Base-by-base conservation (phyloP, 1,140 invertebrate genomes). In the Bombus picipes region DNA sequence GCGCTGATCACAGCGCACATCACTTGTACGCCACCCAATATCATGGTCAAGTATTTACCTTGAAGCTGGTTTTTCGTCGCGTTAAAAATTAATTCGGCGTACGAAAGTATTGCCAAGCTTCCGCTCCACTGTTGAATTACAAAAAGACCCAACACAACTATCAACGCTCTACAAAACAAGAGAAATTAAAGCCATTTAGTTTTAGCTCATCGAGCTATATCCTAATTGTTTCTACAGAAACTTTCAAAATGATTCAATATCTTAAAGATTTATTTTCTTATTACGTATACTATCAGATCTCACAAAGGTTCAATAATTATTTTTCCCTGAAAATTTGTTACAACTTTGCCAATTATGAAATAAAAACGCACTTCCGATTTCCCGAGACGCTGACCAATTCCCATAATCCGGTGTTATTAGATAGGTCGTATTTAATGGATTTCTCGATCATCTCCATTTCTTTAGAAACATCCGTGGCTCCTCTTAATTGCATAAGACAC, bases 41-140 rank as follows among this genome's bases (percentile, higher is more conserved):
- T 94, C 68, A 98, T 97, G 47, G 97, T 96, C 18, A 95, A 94
- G 84, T 95, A 95, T 79, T 95, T 94, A 13, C 95, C 90, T 10
- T 94, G 93, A 37, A 96, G 86, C 0, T 93, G 92, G 9, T 94
- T 94, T 75, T 96, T 96, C 15, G 96, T 94, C 83, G 94, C 89
- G 39, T 96, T 95, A 89, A 98, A 97, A 90, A 98, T 98, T 71
- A 96, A 95, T 78, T 97, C 96, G 0, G 97, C 96, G 89, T 97
- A 97, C 22, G 97, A 96, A 87, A 97, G 96, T 37, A 98, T 95
- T 0, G 97, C 97, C 76, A 97, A 97, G 59, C 97, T 97, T 1
- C 97, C 97, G 71, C 96, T 97, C 76, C 97, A 96, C 91, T 97
- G 97, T 92, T 98, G 97, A 18, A 97, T 96, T 3, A 96, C 94